phyloP scores from a whole-genome alignment of 2,888 invertebrate genomes.

The Campaea margaritaria region DNA sequence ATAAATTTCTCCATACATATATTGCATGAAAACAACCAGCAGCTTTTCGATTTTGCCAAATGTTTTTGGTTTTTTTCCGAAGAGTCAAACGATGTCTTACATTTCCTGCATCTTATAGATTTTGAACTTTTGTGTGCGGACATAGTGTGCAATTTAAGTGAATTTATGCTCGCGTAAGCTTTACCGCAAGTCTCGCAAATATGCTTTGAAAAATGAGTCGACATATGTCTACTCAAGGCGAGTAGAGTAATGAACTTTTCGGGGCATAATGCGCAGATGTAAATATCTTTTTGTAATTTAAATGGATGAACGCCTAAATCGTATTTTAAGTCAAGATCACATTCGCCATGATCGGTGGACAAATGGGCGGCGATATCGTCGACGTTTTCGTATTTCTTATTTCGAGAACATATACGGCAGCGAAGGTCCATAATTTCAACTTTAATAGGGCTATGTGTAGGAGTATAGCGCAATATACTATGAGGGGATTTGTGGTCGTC shows the following conservation, averaged over 20 bases:
- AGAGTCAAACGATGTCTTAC: constrained; percentile 23
- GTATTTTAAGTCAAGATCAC: constrained; percentile 19
- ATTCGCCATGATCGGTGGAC: constrained; percentile 31
- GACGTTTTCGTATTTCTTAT: constrained; percentile 37
- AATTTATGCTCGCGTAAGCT: constrained; percentile 45
- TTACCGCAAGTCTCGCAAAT: constrained; percentile 57
- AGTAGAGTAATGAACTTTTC: constrained; percentile 46
- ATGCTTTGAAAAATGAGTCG: constrained; percentile 50
- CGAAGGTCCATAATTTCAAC: constrained; percentile 51
- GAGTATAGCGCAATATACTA: constrained; percentile 13
- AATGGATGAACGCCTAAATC: constrained; percentile 49
- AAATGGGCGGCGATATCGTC: constrained; percentile 47
- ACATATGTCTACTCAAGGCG: constrained; percentile 52
- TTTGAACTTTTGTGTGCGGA: constrained; percentile 35
- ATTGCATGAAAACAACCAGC: constrained; percentile 29
- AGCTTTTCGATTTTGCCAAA: constrained; percentile 15
- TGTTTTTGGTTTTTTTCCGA: constrained; percentile 27
- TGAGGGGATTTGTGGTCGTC: constrained; percentile 34
- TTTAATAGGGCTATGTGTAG: constrained; percentile 41
- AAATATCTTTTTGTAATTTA: constrained; percentile 40
- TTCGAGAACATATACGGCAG: constrained; percentile 47
- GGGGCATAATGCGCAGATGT: constrained; percentile 48
- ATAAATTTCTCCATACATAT: constrained; percentile 33
- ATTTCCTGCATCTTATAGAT: constrained; percentile 39
- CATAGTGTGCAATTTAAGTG: constrained; percentile 47